Evolutionary conservation across 2,888 invertebrate genomes (phyloP).

Genomic region (Himalopsyche kuldschensis): DNA sequence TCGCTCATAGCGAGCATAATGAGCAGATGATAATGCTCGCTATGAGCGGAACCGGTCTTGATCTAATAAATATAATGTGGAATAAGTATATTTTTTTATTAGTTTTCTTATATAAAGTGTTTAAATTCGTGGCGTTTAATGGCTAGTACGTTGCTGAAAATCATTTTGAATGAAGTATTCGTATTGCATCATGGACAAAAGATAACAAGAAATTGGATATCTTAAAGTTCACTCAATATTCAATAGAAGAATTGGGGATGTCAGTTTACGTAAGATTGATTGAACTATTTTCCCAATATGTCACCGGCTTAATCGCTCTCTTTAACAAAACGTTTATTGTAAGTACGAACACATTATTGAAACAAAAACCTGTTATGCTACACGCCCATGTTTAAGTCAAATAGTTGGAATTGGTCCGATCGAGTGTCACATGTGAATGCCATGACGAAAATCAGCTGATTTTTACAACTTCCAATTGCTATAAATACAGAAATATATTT

Average conservation of each 20-base stretch:
- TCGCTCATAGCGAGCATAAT: too few relatives aligned
- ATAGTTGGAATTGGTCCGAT: not conserved
- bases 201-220: too few relatives aligned
- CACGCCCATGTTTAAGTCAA: not conserved
- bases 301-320: not conserved
- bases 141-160: too few relatives aligned
- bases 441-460: conserved; percentile 1
- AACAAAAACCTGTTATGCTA: not conserved
- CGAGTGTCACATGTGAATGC: not conserved
- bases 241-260: not conserved
- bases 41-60: too few relatives aligned
- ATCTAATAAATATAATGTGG: too few relatives aligned
- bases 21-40: too few relatives aligned
- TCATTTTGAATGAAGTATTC: too few relatives aligned
- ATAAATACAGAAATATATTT: conserved; percentile 1
- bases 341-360: not conserved
- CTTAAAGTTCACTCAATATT: too few relatives aligned
- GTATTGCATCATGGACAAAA: too few relatives aligned
- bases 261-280: not conserved
- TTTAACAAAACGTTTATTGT: not conserved
- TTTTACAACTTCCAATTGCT: not conserved
- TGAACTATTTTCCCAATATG: not conserved
- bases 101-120: too few relatives aligned
- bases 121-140: too few relatives aligned
- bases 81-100: too few relatives aligned